Percentiles rank a stretch among this genome's conserved stretches.
phyloP scores from a whole-genome alignment of 2,113 vertebrate genomes.

The Scortum barcoo region DNA sequence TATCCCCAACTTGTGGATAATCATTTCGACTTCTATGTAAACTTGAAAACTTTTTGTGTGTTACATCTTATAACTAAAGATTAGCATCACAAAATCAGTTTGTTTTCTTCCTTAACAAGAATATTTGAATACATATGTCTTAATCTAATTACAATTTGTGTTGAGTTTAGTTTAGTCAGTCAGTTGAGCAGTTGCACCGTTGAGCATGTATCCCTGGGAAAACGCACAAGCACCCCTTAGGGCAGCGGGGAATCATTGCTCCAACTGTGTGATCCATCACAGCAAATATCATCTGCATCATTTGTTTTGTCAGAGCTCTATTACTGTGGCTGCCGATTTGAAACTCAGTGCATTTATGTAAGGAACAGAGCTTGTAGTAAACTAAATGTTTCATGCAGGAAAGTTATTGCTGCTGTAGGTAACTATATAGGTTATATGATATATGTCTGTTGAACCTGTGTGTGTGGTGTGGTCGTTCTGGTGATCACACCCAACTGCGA shows the following conservation, averaged over 20 bases:
- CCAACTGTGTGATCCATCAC: neutral
- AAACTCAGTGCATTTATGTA: too few species aligned
- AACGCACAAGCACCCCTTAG: neutral
- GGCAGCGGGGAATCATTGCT: too few species aligned
- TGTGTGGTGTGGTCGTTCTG: too few species aligned
- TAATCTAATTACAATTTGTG: neutral
- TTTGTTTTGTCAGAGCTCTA: neutral
- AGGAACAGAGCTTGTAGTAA: too few species aligned
- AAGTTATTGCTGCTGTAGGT: neutral
- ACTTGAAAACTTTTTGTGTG: neutral
- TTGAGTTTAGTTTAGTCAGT: neutral
- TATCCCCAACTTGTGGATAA: neutral
- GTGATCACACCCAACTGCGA: neutral
- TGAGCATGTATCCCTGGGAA: neutral
- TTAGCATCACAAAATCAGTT: neutral
- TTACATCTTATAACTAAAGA: neutral
- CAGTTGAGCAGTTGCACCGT: neutral
- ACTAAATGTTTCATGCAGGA: neutral
- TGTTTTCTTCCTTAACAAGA: neutral
- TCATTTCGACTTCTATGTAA: neutral
- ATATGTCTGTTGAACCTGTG: neutral
- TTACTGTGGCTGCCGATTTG: neutral
- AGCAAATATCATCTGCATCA: neutral
- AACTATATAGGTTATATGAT: neutral
- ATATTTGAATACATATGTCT: too few species aligned